A percentile compares a stretch with the other conserved stretches of the same genome.
Evolutionary conservation across 2,797 vertebrate species (phyloP).

Genomic region (Carapus acus): DNA sequence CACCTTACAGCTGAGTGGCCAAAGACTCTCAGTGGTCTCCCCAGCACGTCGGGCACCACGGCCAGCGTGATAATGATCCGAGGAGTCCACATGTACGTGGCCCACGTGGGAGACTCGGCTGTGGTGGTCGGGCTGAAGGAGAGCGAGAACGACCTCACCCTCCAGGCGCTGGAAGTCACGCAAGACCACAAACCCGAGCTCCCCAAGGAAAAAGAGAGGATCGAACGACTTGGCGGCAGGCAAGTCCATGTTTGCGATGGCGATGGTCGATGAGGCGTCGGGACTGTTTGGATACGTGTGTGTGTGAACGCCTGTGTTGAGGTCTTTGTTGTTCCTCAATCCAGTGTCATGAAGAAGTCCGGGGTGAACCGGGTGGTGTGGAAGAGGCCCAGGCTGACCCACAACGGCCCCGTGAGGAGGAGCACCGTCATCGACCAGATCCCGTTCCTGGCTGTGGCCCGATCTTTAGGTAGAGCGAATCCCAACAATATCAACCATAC

Average conservation of each 20-base stretch:
- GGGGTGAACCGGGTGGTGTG: constrained; percentile 97
- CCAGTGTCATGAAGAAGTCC: constrained; percentile 96
- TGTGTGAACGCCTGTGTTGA: neutral
- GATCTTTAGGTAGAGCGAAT: constrained; percentile 83
- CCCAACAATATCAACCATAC: no score
- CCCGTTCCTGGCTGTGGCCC: constrained; percentile 93
- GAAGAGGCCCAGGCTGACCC: constrained; percentile 93
- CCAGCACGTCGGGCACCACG: constrained; percentile 92
- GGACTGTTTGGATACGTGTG: no score
- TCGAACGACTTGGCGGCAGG: constrained; percentile 95
- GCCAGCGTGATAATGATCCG: constrained; percentile 94
- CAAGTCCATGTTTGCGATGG: constrained; percentile 58
- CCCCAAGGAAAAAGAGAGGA: constrained; percentile 89
- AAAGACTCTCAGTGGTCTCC: constrained; percentile 89
- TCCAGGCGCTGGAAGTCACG: constrained; percentile 90
- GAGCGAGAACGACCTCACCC: constrained; percentile 79
- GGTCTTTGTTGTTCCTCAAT: no score
- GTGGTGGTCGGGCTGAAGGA: constrained; percentile 92
- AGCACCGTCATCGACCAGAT: constrained; percentile 98
- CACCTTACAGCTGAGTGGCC: constrained; percentile 90
- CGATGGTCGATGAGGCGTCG: no score
- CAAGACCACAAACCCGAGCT: constrained; percentile 97
- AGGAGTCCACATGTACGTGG: constrained; percentile 90
- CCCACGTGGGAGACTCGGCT: constrained; percentile 91
- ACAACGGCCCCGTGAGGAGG: constrained; percentile 92